These are phyloP conservation scores for Yasuhikotakia modesta DNA, from an alignment of 2,797 vertebrate genomes.

Conservation along the genomic window DNA sequence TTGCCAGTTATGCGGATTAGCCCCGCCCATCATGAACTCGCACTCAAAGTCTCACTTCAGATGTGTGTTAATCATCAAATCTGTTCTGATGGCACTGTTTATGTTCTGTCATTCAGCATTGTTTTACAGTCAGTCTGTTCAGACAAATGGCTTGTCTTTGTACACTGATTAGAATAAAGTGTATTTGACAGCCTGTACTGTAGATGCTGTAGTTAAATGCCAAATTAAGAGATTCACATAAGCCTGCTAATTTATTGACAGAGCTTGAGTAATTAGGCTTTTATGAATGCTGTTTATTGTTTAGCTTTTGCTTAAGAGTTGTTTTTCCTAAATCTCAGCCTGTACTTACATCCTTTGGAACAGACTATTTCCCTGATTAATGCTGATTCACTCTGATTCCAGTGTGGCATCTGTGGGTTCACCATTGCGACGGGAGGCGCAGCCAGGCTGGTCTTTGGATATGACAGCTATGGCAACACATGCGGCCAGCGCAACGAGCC, in stretches of 20 bases:
- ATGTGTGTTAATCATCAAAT: background rate
- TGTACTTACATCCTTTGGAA: background rate
- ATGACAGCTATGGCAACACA: slow-evolving; percentile 98
- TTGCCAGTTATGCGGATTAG: background rate
- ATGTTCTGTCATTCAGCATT: background rate
- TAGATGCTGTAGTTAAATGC: background rate
- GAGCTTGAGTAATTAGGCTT: slow-evolving; percentile 9
- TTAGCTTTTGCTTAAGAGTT: background rate
- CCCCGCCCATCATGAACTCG: background rate
- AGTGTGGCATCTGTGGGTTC: slow-evolving; percentile 97
- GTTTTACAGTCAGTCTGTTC: background rate
- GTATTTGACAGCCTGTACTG: background rate
- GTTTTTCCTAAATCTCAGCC: background rate
- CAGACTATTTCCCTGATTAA: background rate
- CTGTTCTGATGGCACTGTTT: background rate
- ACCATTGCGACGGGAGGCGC: slow-evolving; percentile 93
- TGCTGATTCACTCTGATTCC: slow-evolving; percentile 47
- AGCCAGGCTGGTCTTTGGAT: slow-evolving; percentile 89
- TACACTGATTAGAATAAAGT: background rate
- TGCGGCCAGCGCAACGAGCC: slow-evolving; percentile 90
- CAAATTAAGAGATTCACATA: background rate
- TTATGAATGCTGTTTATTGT: background rate
- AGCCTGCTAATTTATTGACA: slow-evolving; percentile 1
- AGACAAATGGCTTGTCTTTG: background rate
- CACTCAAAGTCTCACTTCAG: background rate